Percentiles rank a stretch among this genome's conserved stretches.
Evolutionary conservation across 2,888 invertebrate genomes (phyloP).

Genomic region (Cantharis flavilabris): DNA sequence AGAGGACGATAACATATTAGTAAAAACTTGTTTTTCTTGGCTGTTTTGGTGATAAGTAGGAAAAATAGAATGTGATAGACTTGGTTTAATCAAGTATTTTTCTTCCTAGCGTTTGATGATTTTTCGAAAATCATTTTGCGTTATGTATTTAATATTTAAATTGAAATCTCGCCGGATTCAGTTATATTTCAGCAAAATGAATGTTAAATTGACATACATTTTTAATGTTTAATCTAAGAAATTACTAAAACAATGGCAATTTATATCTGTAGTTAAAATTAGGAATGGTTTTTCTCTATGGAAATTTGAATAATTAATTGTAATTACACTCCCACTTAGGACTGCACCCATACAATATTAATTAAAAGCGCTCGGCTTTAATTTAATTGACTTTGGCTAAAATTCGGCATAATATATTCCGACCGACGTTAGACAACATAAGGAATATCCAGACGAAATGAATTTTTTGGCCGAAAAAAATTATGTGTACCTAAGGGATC

Average conservation of each 20-base stretch:
- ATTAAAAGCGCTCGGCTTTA: background rate
- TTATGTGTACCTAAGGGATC: conserved; percentile 7
- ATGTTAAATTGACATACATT: background rate
- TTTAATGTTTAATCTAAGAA: background rate
- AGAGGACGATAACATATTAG: too few relatives aligned
- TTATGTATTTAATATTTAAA: background rate
- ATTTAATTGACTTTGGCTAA: background rate
- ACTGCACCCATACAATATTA: background rate
- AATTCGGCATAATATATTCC: background rate
- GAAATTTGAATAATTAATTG: background rate
- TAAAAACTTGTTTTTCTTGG: too few relatives aligned
- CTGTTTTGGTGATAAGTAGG: too few relatives aligned
- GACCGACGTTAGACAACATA: background rate
- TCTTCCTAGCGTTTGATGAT: background rate
- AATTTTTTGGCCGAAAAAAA: background rate
- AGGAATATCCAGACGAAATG: background rate
- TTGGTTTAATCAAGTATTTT: too few relatives aligned
- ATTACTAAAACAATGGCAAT: background rate
- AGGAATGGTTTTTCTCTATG: background rate
- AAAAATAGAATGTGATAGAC: too few relatives aligned
- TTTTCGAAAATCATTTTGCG: background rate
- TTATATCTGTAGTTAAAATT: background rate
- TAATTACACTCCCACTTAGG: background rate
- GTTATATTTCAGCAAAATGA: background rate
- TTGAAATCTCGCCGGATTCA: background rate